Evolutionary conservation across 2,888 invertebrate species (phyloP), one percentile per base, ranked within the genome.

Genomic region (Unio delphinus): DNA sequence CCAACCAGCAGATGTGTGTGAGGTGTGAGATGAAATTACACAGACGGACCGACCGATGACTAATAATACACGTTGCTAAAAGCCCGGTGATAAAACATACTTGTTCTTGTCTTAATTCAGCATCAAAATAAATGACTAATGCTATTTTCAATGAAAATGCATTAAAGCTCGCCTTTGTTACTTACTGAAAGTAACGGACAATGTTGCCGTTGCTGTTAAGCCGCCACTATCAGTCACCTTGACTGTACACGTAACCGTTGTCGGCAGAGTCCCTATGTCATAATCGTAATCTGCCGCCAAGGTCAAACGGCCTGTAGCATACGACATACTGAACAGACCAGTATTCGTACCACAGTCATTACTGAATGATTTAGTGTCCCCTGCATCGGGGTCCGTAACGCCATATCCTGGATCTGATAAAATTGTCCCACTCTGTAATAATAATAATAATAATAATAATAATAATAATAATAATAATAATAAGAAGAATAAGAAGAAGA

Each of bases 301-400:
- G 7, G 68, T 75, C 18, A 79, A 64, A 62, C 65, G 62, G 4
- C 74, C 74, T 1, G 74, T 45, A 7, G 65, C 20, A 3, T 69
- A 7, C 28, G 69, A 45, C 20, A 79, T 74, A 18, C 55, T 56
- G 17, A 79, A 72, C 57, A 70, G 70, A 5, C 65, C 68, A 4
- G 73, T 69, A 5, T 64, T 20, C 28, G 70, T 34, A 17, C 69
- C 66, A 55, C 76, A 75, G 55, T 68, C 64, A 57, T 75, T 64
- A n/a, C 68, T 64, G 28, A 73, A 68, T 3, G 68, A 73, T 11
- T 54, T 57, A 6, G 67, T 68, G 34, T 77, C 80, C 7, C 75
- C 73, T 20, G 67, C 20, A 64, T 80, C 80, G 4, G 76, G 75
- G 30, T 80, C 80, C 1, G 76, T 69, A 18, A 70, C 61, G n/a